Conservation (phyloP, 2,113 vertebrate genomes). For the Marcusenius ussheri region DNA sequence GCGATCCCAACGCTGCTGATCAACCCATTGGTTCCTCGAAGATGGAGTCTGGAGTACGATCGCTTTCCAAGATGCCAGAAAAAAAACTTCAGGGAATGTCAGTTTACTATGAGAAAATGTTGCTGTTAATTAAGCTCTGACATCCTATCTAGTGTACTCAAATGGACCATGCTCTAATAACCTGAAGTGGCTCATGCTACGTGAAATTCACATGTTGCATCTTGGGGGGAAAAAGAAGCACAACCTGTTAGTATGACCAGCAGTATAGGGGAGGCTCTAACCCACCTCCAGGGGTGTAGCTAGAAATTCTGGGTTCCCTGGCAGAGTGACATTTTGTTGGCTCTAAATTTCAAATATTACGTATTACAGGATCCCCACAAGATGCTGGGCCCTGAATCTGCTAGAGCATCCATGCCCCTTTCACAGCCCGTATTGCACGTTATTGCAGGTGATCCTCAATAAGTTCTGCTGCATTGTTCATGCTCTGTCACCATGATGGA, state of each 20-base stretch:
- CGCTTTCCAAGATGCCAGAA: neutral
- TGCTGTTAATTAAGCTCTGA: neutral
- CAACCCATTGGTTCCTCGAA: neutral
- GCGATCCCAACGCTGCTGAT: neutral
- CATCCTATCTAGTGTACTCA: neutral
- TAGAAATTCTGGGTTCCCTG: neutral
- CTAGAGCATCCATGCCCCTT: neutral
- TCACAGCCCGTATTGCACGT: neutral
- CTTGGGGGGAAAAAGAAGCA: neutral
- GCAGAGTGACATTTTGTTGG: neutral
- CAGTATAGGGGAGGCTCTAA: neutral
- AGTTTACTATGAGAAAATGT: neutral
- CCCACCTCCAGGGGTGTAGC: neutral
- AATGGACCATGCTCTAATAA: neutral
- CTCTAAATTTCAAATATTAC: neutral
- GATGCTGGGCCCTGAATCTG: neutral
- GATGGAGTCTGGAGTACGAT: neutral
- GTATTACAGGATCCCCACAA: neutral
- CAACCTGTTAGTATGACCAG: neutral
- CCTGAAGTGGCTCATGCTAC: neutral
- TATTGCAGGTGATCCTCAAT: neutral
- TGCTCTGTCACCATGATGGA: neutral
- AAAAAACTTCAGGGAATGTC: neutral
- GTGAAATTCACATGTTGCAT: neutral
- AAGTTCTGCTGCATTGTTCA: neutral